A percentile compares a stretch with the other conserved stretches of the same genome.
Evolutionary conservation across 2,113 vertebrate species (phyloP).

Genomic region (Psilopogon haemacephalus): DNA sequence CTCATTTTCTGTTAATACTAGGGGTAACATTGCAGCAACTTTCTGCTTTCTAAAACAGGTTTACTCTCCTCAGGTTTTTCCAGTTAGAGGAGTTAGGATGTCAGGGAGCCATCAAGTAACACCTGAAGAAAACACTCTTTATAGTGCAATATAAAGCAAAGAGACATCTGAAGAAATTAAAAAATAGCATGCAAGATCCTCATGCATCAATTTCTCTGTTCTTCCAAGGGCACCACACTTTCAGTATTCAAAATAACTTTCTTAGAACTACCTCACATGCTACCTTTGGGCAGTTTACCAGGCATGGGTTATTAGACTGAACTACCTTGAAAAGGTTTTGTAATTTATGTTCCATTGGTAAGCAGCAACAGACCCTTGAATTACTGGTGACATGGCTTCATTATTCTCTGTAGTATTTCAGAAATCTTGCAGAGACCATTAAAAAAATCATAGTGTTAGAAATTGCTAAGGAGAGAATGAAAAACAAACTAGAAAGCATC

Average conservation of each 20-base stretch:
- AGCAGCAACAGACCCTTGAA: not conserved
- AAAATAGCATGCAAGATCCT: not conserved
- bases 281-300: not conserved
- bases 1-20: not conserved
- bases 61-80: not conserved
- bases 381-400: not conserved
- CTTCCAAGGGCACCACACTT: not conserved
- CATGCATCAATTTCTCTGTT: not conserved
- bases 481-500: not conserved
- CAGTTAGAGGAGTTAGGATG: not conserved
- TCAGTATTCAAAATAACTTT: not conserved
- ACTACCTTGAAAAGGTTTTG: not conserved
- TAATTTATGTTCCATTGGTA: not conserved
- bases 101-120: not conserved
- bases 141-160: not conserved
- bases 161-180: not conserved
- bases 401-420: not conserved
- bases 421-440: not conserved
- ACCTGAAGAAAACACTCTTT: not conserved
- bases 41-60: not conserved
- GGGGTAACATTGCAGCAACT: not conserved
- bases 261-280: not conserved
- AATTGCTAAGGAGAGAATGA: not conserved
- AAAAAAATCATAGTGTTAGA: not conserved
- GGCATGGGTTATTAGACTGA: not conserved